phyloP scores from a whole-genome alignment of 2,888 invertebrate species.

The Diaprepes abbreviatus region DNA sequence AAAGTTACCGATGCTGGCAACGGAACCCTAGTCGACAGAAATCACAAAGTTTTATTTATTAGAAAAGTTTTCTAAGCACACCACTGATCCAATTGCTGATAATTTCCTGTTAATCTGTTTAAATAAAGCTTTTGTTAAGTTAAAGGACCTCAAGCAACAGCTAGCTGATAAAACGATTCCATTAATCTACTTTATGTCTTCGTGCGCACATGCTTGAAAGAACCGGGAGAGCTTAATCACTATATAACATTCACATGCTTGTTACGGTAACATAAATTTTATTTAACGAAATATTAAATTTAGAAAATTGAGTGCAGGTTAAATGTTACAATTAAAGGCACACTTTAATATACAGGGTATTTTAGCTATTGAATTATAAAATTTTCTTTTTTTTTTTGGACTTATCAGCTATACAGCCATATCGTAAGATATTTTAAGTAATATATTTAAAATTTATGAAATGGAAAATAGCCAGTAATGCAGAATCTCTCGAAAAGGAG shows the following conservation, averaged over 20 bases:
- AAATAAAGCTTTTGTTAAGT: conserved; percentile 21
- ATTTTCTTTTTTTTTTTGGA: no score
- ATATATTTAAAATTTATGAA: no score
- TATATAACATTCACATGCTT: background rate
- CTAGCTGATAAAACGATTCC: conserved; percentile 33
- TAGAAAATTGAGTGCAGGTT: background rate
- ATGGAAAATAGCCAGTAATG: no score
- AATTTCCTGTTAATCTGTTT: background rate
- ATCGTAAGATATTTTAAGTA: no score
- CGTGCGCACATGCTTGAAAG: conserved; percentile 5
- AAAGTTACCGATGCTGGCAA: no score
- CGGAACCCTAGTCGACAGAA: no score
- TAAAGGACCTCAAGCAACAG: conserved; percentile 25
- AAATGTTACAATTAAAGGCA: no score
- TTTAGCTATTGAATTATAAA: no score
- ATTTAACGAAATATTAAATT: background rate
- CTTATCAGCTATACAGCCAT: no score
- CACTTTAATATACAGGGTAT: no score
- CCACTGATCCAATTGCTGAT: background rate
- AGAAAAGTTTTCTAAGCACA: background rate
- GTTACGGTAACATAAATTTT: background rate
- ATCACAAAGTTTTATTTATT: no score
- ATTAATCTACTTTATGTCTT: conserved; percentile 32
- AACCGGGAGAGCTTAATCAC: conserved; percentile 1
- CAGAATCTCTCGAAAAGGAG: no score